These are phyloP conservation scores for Gorsachius magnificus DNA, from an alignment of 2,797 vertebrate genomes.

Conservation along the genomic window DNA sequence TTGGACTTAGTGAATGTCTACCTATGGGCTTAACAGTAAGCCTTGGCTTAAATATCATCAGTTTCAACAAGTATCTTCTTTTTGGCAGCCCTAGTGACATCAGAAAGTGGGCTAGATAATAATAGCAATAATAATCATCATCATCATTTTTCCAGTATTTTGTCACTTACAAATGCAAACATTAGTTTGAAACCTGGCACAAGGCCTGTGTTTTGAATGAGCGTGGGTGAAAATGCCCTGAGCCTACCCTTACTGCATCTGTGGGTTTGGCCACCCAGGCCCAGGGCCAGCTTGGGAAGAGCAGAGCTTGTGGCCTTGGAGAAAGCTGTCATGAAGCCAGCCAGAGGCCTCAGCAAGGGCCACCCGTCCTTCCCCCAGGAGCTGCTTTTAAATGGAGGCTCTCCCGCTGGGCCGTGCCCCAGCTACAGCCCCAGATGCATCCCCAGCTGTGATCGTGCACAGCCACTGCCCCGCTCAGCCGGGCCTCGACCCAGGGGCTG, in stretches of 20 bases:
- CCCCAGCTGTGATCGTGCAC: background rate
- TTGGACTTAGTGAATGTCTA: background rate
- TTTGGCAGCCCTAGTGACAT: background rate
- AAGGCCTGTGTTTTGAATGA: background rate
- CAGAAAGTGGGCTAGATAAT: background rate
- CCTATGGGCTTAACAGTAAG: background rate
- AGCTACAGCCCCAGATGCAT: background rate
- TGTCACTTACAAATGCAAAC: background rate
- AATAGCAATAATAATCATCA: background rate
- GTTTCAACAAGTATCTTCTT: background rate
- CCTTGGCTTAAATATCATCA: background rate
- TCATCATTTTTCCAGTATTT: background rate
- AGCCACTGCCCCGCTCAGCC: accelerated
- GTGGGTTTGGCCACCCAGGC: background rate
- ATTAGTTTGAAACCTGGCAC: background rate
- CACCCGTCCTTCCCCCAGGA: background rate
- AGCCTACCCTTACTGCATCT: accelerated
- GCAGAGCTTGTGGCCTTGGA: background rate
- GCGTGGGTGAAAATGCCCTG: background rate
- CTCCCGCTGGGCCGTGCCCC: background rate
- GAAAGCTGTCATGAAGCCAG: background rate
- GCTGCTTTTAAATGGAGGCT: background rate
- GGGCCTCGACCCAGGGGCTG: accelerated
- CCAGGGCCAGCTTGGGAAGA: background rate
- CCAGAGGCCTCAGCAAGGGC: background rate